Conservation (phyloP, 2,113 vertebrate genomes). For the Labeo rohita region DNA sequence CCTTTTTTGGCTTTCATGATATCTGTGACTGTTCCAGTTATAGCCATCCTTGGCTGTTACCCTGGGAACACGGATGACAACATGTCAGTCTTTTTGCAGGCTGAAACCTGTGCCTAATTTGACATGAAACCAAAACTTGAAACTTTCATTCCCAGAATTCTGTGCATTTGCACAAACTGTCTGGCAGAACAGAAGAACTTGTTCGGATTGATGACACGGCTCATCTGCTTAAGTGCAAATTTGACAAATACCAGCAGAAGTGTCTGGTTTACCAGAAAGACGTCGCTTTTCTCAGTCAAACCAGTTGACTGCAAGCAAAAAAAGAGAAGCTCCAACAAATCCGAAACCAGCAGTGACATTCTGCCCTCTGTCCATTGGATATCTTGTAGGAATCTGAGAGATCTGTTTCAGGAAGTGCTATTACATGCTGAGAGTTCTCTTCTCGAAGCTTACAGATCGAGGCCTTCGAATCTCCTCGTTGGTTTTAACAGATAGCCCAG, state of each 20-base stretch:
- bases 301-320: conserved; percentile 11
- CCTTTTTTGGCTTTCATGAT: conserved; percentile 38
- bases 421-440: background rate
- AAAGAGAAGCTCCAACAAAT: background rate
- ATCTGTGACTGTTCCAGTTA: conserved; percentile 11
- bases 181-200: conserved; percentile 34
- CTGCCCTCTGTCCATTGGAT: background rate
- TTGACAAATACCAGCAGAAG: conserved; percentile 37
- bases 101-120: conserved; percentile 44
- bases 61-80: conserved; percentile 39
- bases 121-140: conserved; percentile 38
- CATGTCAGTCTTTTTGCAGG: conserved; percentile 4
- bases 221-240: conserved; percentile 37
- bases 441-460: background rate
- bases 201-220: background rate
- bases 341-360: conserved; percentile 34
- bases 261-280: conserved; percentile 4
- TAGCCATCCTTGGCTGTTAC: conserved; percentile 42
- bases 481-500: background rate
- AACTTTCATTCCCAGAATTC: conserved; percentile 26
- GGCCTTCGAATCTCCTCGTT: conserved; percentile 13
- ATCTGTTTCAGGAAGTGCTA: conserved; percentile 23
- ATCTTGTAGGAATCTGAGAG: conserved; percentile 34
- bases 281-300: background rate
- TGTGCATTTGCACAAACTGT: conserved; percentile 33